phyloP scores from a whole-genome alignment of 2,113 vertebrate species.

The Rhea pennata region DNA sequence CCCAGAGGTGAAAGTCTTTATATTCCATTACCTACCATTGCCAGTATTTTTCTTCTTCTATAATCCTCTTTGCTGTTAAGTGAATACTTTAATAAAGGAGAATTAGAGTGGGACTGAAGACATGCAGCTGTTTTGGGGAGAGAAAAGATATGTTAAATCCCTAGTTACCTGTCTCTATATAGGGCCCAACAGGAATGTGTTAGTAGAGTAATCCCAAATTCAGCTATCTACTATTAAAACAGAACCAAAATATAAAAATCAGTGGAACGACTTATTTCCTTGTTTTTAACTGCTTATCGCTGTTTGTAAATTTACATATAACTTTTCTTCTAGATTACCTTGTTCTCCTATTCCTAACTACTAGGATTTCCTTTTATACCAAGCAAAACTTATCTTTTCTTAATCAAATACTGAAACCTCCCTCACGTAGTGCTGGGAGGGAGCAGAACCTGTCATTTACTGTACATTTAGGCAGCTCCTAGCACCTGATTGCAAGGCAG shows the following conservation, averaged over 20 bases:
- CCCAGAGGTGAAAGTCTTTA: constrained; percentile 55
- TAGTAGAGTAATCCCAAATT: background rate
- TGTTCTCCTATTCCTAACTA: background rate
- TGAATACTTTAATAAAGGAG: background rate
- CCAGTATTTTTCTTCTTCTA: background rate
- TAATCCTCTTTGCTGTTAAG: background rate
- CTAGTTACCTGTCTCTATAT: background rate
- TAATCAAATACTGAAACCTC: background rate
- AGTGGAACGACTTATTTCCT: background rate
- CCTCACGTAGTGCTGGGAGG: background rate
- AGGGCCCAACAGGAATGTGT: background rate
- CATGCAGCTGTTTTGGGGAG: background rate
- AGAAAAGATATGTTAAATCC: background rate
- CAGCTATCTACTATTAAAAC: background rate
- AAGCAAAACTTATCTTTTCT: background rate
- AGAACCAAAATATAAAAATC: background rate
- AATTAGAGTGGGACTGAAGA: background rate
- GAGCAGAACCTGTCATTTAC: background rate
- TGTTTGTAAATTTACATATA: background rate
- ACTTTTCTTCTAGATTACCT: background rate
- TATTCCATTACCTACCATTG: constrained; percentile 33
- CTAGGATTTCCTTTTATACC: background rate
- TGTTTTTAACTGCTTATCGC: background rate
- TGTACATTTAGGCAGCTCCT: background rate
- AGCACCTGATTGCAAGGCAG: background rate